phyloP scores from a whole-genome alignment of 1,140 invertebrate genomes.

The Bathynomus jamesi region DNA sequence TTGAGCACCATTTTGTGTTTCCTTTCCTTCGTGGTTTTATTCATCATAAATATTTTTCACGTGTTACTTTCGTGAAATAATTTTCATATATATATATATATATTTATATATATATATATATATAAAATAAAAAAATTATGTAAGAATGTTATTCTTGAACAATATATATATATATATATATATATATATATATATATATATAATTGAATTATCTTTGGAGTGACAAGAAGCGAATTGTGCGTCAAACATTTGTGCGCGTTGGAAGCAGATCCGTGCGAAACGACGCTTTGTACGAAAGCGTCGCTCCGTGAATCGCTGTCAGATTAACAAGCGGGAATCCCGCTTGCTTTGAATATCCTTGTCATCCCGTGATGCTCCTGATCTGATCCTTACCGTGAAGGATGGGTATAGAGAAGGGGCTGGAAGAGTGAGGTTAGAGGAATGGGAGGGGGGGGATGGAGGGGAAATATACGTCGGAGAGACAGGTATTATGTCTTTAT shows the following conservation, averaged over 20 bases:
- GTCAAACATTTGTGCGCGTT: no score
- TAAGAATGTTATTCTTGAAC: not conserved
- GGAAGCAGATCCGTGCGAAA: not conserved
- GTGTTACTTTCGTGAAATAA: no score
- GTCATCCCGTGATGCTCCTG: no score
- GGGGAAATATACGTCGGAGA: not conserved
- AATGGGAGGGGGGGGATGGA: not conserved
- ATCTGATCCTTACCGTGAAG: no score
- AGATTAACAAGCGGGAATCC: not conserved
- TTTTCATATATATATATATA: not conserved
- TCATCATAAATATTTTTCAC: no score
- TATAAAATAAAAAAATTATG: not conserved
- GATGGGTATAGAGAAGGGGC: no score
- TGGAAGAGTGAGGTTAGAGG: not conserved
- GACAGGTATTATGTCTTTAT: no score
- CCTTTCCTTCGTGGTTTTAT: no score
- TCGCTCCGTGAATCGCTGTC: not conserved
- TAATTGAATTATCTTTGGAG: not conserved
- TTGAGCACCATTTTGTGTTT: no score
- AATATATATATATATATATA: slow-evolving; percentile 3
- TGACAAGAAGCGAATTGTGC: no score
- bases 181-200: not conserved
- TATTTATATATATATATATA: slow-evolving; percentile 1
- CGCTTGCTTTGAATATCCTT: no score
- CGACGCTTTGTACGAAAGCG: not conserved